Evolutionary conservation across 2,888 invertebrate species (phyloP).

Genomic region (Hydropsyche betteni): DNA sequence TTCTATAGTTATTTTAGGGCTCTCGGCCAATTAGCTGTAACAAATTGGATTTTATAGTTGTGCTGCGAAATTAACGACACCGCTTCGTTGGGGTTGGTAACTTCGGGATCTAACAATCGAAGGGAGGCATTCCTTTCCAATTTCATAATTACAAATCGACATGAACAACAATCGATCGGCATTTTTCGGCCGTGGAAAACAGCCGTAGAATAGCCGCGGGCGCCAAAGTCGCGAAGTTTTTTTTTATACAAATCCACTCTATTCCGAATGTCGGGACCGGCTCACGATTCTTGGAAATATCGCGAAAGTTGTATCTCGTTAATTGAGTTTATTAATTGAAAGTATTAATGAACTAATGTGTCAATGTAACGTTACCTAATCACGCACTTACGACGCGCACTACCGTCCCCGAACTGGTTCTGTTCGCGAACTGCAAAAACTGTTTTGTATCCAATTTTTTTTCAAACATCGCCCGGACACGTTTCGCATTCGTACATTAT

Average conservation of each 20-base stretch:
- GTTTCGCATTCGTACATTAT: too few species aligned
- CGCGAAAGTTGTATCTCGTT: constrained; percentile 17
- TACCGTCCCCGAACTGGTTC: constrained; percentile 17
- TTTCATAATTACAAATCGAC: too few species aligned
- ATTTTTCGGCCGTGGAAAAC: too few species aligned
- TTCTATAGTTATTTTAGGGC: constrained; percentile 27
- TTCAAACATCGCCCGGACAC: too few species aligned
- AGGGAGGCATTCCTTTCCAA: too few species aligned
- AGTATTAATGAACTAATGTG: constrained; percentile 24
- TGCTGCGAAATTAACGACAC: constrained; percentile 37
- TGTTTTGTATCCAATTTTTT: too few species aligned
- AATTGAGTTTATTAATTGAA: constrained; percentile 27
- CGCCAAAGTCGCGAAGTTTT: background rate
- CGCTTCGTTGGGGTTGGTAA: constrained; percentile 19
- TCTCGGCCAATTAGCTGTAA: constrained; percentile 44
- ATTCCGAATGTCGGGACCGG: background rate
- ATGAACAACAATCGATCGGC: too few species aligned
- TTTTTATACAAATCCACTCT: background rate
- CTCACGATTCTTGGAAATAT: constrained; percentile 7
- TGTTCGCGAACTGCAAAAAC: background rate
- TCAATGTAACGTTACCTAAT: constrained; percentile 25
- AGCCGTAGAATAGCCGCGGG: too few species aligned
- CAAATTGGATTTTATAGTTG: constrained; percentile 45
- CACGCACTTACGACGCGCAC: constrained; percentile 9
- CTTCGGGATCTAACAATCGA: background rate